Evolutionary conservation across 2,888 invertebrate genomes (phyloP).

Genomic region (Mycalesis mineus): DNA sequence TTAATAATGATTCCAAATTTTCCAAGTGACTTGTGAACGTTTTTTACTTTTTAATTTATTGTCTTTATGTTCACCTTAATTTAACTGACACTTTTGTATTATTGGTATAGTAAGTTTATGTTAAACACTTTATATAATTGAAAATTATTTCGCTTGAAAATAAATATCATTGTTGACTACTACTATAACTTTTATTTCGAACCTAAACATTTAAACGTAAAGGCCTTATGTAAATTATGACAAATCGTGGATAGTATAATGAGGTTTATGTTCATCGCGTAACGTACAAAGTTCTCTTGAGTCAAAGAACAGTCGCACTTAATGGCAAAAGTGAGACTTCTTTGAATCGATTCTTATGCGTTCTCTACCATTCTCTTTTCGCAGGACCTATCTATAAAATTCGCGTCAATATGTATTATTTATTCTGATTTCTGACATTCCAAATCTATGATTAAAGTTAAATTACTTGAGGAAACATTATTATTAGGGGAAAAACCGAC

Average conservation of each 20-base stretch:
- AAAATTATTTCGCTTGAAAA: constrained; percentile 65
- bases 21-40: constrained; percentile 12
- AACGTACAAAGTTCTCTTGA: not conserved
- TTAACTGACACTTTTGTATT: constrained; percentile 49
- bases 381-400: too few relatives aligned
- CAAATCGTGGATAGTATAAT: not conserved
- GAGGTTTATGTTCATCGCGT: not conserved
- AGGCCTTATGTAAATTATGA: not conserved
- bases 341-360: too few relatives aligned
- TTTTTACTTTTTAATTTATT: constrained; percentile 1
- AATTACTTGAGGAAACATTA: too few relatives aligned
- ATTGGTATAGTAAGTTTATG: constrained; percentile 47
- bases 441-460: too few relatives aligned
- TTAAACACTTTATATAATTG: constrained; percentile 55
- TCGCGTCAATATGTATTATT: too few relatives aligned
- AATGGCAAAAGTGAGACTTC: too few relatives aligned
- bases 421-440: too few relatives aligned
- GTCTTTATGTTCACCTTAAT: constrained; percentile 21
- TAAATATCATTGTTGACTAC: constrained; percentile 75
- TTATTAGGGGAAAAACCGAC: too few relatives aligned
- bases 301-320: too few relatives aligned
- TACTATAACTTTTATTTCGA: constrained; percentile 33
- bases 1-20: constrained; percentile 17
- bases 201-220: not conserved
- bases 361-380: too few relatives aligned